These are phyloP conservation scores for Dasypus novemcinctus DNA, from an alignment of 2,113 vertebrate species.

Conservation along the genomic window DNA sequence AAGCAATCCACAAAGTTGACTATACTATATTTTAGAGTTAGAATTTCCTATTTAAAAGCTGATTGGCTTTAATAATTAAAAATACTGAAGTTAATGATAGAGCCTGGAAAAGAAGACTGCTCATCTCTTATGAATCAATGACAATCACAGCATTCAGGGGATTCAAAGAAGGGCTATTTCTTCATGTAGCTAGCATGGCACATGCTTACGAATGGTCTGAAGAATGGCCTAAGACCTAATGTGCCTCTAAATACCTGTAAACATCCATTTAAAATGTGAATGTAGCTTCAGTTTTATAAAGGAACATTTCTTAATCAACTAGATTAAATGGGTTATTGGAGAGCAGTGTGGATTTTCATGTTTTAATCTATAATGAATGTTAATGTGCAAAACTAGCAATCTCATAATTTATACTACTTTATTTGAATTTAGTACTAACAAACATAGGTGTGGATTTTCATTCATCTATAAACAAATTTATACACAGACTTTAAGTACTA, in stretches of 20 bases:
- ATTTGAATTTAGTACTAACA: slow-evolving; percentile 46
- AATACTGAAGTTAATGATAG: not conserved
- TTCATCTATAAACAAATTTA: slow-evolving; percentile 36
- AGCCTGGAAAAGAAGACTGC: not conserved
- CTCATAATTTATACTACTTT: slow-evolving; percentile 47
- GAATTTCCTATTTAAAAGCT: not conserved
- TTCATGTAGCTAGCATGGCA: not conserved
- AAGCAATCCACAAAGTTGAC: not conserved
- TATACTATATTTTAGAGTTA: not conserved
- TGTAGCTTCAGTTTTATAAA: not conserved
- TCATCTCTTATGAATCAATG: not conserved
- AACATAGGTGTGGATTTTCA: slow-evolving; percentile 27
- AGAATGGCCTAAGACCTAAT: not conserved
- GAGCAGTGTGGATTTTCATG: slow-evolving; percentile 43
- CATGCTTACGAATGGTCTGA: not conserved
- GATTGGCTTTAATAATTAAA: slow-evolving; percentile 11
- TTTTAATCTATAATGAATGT: slow-evolving; percentile 66
- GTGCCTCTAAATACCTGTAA: not conserved
- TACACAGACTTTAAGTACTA: slow-evolving; percentile 45
- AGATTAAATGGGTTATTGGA: slow-evolving; percentile 44
- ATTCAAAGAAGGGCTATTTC: not conserved
- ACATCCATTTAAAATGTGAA: not conserved
- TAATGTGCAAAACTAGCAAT: slow-evolving; percentile 49
- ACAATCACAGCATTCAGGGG: not conserved
- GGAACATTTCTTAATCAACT: slow-evolving; percentile 42